These are phyloP conservation scores for Saccopteryx leptura DNA, from an alignment of 2,113 vertebrate genomes.

Conservation along the genomic window DNA sequence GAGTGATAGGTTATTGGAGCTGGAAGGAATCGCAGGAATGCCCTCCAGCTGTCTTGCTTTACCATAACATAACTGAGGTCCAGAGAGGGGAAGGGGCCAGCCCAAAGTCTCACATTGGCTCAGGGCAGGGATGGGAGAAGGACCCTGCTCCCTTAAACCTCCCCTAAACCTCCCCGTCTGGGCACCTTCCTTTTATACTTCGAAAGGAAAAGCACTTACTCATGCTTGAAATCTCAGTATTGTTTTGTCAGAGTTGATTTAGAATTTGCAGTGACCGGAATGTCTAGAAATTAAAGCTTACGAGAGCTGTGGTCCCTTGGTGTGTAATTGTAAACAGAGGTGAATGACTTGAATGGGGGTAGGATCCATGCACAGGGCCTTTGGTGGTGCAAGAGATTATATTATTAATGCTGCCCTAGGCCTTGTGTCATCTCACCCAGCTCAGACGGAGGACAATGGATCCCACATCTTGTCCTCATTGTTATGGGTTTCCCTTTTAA, in stretches of 20 bases:
- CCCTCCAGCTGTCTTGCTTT: not conserved
- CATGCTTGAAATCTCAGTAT: not conserved
- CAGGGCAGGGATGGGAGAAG: not conserved
- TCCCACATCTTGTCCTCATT: not conserved
- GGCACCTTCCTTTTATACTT: not conserved
- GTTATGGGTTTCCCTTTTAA: not conserved
- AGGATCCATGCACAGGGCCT: not conserved
- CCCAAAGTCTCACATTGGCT: not conserved
- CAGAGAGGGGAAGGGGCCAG: not conserved
- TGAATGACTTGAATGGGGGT: not conserved
- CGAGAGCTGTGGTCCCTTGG: not conserved
- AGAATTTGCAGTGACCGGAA: conserved; percentile 1
- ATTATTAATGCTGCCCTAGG: not conserved
- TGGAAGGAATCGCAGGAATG: not conserved
- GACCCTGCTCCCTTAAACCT: not conserved
- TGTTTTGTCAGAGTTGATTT: conserved; percentile 43
- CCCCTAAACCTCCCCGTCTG: not conserved
- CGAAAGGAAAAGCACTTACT: not conserved
- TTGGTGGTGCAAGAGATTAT: not conserved
- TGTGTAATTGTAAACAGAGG: not conserved
- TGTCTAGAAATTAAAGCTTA: not conserved
- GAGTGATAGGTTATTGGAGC: not conserved
- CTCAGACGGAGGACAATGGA: not conserved
- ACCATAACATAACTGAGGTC: not conserved
- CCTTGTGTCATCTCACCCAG: not conserved